Evolutionary conservation across 1,140 invertebrate species (phyloP), one percentile per base, ranked within the genome.

Genomic region (Drepana arcuata): DNA sequence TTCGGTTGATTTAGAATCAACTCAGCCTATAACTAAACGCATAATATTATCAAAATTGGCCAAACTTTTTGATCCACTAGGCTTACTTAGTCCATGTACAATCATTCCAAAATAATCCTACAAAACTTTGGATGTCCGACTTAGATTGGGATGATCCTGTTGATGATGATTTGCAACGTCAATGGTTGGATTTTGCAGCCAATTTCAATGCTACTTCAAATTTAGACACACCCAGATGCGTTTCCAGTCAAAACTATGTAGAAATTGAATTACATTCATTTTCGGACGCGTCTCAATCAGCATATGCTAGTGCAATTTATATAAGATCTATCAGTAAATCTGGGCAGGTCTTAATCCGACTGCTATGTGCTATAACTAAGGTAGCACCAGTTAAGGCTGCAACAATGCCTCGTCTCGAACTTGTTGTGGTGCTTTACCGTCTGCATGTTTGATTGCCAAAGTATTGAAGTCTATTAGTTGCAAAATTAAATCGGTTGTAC

Each of bases 41-140:
- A 14, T 14, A 6, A 55, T 69, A 33, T 33, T 70, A 10, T 64
- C 59, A 6, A 9, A 15, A 11, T 21, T 14, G 1, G 16, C 12
- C 14, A 29, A 38, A 38, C 29, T 38, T 7, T 38, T 38, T 15
- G 27, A 45, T 54, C 78, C 79, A 12, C 31, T 62, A 12, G 66
- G 60, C 7, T 26, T 64, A 10, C 9, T 69, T n/a, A n/a, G 30
- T 36, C 41, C 15, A 44, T 53, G 21, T 27, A 44, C 11, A 42
- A 41, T 28, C 45, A 60, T 23, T 48, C 11, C 18, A 34, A 39
- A 13, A 71, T 69, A 50, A 55, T 65, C 9, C 18, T 72, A 10
- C 10, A 41, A 24, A 35, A 26, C 35, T 63, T 24, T 68, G 62
- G 64, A 7, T 23, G 6, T 13, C 13, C 10, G 41, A 46, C 24